These are phyloP conservation scores for Drosophila orosa DNA, from an alignment of 1,140 invertebrate genomes.

Conservation along the genomic window DNA sequence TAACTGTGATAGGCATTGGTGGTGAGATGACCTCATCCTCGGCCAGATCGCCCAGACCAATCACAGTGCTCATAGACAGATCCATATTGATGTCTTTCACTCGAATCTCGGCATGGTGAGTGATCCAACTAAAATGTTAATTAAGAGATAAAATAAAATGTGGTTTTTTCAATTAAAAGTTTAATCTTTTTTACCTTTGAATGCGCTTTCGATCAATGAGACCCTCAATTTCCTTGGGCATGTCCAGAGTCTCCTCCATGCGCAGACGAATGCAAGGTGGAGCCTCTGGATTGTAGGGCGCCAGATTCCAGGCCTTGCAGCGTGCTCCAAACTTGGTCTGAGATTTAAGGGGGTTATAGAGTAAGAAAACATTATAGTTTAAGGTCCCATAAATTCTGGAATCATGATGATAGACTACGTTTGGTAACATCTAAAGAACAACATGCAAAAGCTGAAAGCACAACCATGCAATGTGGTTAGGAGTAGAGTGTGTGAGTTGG, in stretches of 20 bases:
- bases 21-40: slow-evolving; percentile 92
- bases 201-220: slow-evolving; percentile 79
- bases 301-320: slow-evolving; percentile 89
- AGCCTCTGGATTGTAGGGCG: slow-evolving; percentile 86
- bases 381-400: not conserved
- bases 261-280: slow-evolving; percentile 86
- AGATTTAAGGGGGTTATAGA: slow-evolving; percentile 14
- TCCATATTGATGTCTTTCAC: slow-evolving; percentile 88
- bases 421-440: slow-evolving; percentile 26
- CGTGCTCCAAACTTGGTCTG: slow-evolving; percentile 90
- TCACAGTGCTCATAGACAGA: slow-evolving; percentile 92
- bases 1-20: slow-evolving; percentile 91
- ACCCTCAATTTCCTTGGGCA: slow-evolving; percentile 66
- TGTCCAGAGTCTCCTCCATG: slow-evolving; percentile 86
- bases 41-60: slow-evolving; percentile 91
- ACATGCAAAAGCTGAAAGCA: slow-evolving; percentile 69
- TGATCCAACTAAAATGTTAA: slow-evolving; percentile 77
- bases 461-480: slow-evolving; percentile 55
- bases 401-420: slow-evolving; percentile 10
- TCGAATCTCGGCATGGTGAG: slow-evolving; percentile 87
- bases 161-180: not conserved
- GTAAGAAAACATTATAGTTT: not conserved
- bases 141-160: not conserved
- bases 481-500: slow-evolving; percentile 9
- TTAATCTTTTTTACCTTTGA: slow-evolving; percentile 54